A percentile compares a stretch with the other conserved stretches of the same genome.
These are phyloP conservation scores for Grallaria varia DNA, from an alignment of 2,113 vertebrate species.

Conservation along the genomic window DNA sequence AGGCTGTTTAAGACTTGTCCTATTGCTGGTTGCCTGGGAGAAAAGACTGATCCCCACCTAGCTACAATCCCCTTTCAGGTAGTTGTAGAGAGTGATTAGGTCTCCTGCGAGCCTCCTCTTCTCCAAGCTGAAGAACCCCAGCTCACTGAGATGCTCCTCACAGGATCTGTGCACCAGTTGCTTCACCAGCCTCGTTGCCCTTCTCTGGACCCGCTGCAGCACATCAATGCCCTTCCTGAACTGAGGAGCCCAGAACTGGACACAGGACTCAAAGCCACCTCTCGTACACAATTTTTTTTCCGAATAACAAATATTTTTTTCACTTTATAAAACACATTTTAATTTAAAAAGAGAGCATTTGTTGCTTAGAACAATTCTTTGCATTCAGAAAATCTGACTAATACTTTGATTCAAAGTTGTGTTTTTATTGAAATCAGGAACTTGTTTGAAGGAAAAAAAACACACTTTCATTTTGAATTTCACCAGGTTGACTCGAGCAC, in stretches of 20 bases:
- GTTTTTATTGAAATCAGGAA: neutral
- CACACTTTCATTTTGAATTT: neutral
- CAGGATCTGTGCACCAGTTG: neutral
- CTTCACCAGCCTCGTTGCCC: neutral
- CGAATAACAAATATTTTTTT: neutral
- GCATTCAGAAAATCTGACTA: neutral
- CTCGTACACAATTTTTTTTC: neutral
- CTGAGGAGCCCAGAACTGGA: neutral
- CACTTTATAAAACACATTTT: neutral
- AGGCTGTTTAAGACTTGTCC: neutral
- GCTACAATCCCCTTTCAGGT: neutral
- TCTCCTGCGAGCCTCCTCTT: neutral
- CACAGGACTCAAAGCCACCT: neutral
- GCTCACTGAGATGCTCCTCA: neutral
- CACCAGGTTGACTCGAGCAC: neutral
- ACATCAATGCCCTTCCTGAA: neutral
- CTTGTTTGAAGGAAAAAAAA: neutral
- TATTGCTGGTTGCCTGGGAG: neutral
- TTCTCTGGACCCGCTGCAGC: neutral
- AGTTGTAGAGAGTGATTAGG: neutral
- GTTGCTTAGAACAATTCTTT: neutral
- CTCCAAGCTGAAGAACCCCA: neutral
- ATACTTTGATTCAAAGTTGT: neutral
- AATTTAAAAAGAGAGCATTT: neutral
- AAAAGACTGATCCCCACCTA: neutral